Evolutionary conservation across 2,888 invertebrate genomes (phyloP).

Genomic region (Thelaira solivaga): DNA sequence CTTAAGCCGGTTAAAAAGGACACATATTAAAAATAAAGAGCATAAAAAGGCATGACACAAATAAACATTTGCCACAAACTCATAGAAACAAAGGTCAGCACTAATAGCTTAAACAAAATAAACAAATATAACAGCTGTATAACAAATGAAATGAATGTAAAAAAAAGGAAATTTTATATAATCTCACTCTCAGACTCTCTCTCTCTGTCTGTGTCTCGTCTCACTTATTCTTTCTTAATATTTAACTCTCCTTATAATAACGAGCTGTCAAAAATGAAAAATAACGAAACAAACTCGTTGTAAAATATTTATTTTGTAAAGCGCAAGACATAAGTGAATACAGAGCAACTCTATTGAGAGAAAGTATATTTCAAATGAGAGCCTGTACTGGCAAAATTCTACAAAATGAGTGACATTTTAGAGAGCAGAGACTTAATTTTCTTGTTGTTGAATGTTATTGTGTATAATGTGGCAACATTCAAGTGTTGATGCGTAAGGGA

Average conservation of each 20-base stretch:
- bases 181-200: background rate
- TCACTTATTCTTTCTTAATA: background rate
- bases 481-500: conserved; percentile 55
- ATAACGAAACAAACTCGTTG: background rate
- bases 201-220: background rate
- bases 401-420: background rate
- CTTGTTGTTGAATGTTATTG: too few species aligned
- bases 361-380: background rate
- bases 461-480: background rate
- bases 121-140: conserved; percentile 47
- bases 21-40: conserved; percentile 8
- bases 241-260: background rate
- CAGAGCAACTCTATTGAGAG: background rate
- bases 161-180: too few species aligned
- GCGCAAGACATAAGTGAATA: conserved; percentile 20
- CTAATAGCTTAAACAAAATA: conserved; percentile 27
- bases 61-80: background rate
- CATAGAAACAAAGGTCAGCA: conserved; percentile 51
- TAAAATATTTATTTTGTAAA: background rate
- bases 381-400: background rate
- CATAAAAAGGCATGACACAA: conserved; percentile 23
- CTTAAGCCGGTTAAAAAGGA: conserved; percentile 23
- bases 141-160: conserved; percentile 36
- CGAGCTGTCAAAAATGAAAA: background rate
- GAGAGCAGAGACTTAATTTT: too few species aligned